These are phyloP conservation scores for Volucella zonaria DNA, from an alignment of 2,888 invertebrate genomes.

Conservation along the genomic window DNA sequence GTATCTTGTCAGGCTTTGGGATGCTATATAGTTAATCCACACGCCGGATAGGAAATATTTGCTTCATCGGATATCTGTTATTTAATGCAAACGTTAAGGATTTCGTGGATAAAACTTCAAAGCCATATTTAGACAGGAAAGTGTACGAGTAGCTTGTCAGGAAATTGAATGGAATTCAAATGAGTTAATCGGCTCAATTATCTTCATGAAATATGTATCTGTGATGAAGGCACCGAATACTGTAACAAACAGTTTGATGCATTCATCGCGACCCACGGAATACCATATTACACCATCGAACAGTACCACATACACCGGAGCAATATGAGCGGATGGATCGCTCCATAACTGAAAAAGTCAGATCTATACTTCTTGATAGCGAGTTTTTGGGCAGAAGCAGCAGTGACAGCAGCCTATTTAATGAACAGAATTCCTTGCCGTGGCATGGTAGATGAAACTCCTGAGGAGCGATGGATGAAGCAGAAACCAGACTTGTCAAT, in stretches of 20 bases:
- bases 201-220: neutral
- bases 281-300: slow-evolving; percentile 51
- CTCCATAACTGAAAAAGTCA: slow-evolving; percentile 21
- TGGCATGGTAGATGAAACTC: slow-evolving; percentile 37
- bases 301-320: slow-evolving; percentile 46
- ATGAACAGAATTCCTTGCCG: slow-evolving; percentile 26
- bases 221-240: slow-evolving; percentile 47
- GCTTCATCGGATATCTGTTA: neutral
- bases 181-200: too few relatives aligned
- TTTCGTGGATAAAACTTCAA: too few relatives aligned
- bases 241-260: slow-evolving; percentile 35
- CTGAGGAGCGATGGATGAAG: slow-evolving; percentile 41
- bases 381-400: slow-evolving; percentile 15
- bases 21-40: slow-evolving; percentile 2
- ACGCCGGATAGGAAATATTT: neutral
- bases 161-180: too few relatives aligned
- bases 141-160: too few relatives aligned
- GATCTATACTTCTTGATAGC: slow-evolving; percentile 6
- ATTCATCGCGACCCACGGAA: slow-evolving; percentile 35
- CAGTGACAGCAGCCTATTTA: slow-evolving; percentile 18
- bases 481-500: slow-evolving; percentile 25
- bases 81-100: neutral
- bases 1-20: slow-evolving; percentile 23
- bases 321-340: slow-evolving; percentile 59
- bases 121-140: too few relatives aligned